Evolutionary conservation across 2,888 invertebrate species (phyloP).

Genomic region (Cylindroiulus punctatus): DNA sequence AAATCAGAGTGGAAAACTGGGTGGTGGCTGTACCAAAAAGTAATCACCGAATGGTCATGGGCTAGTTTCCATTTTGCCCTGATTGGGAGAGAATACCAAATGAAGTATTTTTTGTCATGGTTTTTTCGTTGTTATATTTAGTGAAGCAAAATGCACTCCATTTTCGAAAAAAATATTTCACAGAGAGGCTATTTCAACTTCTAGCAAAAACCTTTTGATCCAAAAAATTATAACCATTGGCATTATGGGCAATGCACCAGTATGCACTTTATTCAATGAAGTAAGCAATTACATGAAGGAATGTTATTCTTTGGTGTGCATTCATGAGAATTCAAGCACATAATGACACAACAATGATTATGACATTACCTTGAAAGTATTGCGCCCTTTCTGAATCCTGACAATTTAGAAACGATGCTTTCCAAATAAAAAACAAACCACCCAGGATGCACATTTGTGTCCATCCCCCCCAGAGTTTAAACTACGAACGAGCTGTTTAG

Average conservation of each 20-base stretch:
- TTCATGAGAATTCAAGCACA: too few species aligned
- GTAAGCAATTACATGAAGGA: not conserved
- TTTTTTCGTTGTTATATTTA: not conserved
- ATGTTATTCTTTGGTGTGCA: not conserved
- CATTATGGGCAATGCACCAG: not conserved
- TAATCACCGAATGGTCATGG: not conserved
- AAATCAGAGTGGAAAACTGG: conserved; percentile 4
- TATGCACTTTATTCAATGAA: not conserved
- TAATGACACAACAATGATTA: too few species aligned
- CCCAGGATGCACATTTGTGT: too few species aligned
- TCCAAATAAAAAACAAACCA: too few species aligned
- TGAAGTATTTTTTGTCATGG: not conserved
- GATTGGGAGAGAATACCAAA: too few species aligned
- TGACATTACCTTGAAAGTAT: too few species aligned
- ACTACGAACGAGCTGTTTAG: too few species aligned
- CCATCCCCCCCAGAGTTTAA: too few species aligned
- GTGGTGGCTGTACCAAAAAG: not conserved
- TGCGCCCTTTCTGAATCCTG: too few species aligned
- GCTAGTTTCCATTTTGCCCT: not conserved
- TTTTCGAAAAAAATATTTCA: not conserved
- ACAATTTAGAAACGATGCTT: too few species aligned
- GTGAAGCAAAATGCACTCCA: not conserved
- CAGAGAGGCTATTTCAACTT: not conserved
- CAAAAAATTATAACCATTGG: not conserved
- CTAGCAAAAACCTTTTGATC: not conserved